phyloP scores from a whole-genome alignment of 2,888 invertebrate genomes.

The Drosophila lacicola region DNA sequence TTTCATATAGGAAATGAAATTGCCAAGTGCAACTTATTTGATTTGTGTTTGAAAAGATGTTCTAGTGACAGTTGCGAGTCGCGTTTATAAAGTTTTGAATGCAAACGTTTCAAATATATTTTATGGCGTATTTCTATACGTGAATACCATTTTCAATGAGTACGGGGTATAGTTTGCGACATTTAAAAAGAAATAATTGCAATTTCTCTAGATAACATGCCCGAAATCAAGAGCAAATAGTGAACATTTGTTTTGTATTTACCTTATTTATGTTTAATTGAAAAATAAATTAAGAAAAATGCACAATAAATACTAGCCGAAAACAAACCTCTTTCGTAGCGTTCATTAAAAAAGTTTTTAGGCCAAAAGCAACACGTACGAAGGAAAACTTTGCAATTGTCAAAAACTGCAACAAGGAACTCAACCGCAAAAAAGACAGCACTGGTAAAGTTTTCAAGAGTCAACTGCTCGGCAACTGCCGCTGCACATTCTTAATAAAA shows the following conservation, averaged over 20 bases:
- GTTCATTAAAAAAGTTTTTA: constrained; percentile 74
- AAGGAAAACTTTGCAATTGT: constrained; percentile 69
- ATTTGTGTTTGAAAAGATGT: constrained; percentile 33
- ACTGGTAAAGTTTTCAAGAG: constrained; percentile 46
- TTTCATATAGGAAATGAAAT: constrained; percentile 36
- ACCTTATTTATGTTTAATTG: constrained; percentile 18
- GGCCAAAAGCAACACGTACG: constrained; percentile 73
- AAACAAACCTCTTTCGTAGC: constrained; percentile 16
- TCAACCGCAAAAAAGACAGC: constrained; percentile 56
- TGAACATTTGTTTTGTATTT: neutral
- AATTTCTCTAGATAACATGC: too few species aligned
- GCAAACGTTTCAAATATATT: too few species aligned
- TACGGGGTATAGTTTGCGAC: too few species aligned
- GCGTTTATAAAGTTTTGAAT: neutral
- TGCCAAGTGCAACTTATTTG: constrained; percentile 47
- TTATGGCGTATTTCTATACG: too few species aligned
- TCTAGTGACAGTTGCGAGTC: neutral
- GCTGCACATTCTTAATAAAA: constrained; percentile 50
- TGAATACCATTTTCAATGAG: too few species aligned
- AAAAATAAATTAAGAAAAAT: constrained; percentile 19
- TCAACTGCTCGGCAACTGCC: constrained; percentile 51
- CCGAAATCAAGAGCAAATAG: too few species aligned
- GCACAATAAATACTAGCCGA: constrained; percentile 24
- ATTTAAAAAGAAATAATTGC: neutral
- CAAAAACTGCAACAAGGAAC: constrained; percentile 77